Evolutionary conservation across 2,888 invertebrate genomes (phyloP), one percentile per base, ranked within the genome.

Genomic region (Netelia virgata): DNA sequence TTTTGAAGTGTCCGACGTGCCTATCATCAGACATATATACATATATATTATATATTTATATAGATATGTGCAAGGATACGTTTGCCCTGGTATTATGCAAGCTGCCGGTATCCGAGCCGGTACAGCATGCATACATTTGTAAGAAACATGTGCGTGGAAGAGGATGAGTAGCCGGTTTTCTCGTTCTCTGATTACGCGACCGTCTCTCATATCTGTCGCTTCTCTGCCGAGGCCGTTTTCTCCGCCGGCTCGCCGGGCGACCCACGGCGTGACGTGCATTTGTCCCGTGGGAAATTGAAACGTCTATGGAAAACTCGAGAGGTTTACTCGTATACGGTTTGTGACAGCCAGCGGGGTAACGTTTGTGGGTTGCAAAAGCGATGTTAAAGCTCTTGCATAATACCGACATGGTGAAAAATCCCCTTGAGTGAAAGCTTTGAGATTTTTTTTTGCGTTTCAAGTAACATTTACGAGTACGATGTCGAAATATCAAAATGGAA

Each of bases 171-270:
- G 50, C 36, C 50, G 41, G 74, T 61, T 36, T 36, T 79, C 57
- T 43, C 55, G 69, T 69, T 69, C 64, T 79, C 74, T 74, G 68
- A 74, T 80, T 80, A 74, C 80, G 66, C 64, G 28, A 57, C 41
- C 61, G 41, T 75, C 64, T 75, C 66, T 36, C 73, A 59, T 72
- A 72, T 72, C 28, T 47, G 64, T 20, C 66, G 43, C 43, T 41
- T 36, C 16, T 61, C n/a, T 43, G 36, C 59, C 41, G 41, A 14
- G n/a, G 36, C 50, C 28, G 50, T 53, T 69, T 50, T 28, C 50
- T 55, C 69, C 55, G 8, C 55, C 14, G 36, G 10, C 53, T 47
- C 59, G 23, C 10, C 66, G 14, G 57, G 57, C 16, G 41, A 53
- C 36, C 55, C 70, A 14, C 55, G 16, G 41, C 55, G 47, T 41